A percentile compares a stretch with the other conserved stretches of the same genome.
phyloP scores from a whole-genome alignment of 2,888 invertebrate species.

The Pterostichus niger region DNA sequence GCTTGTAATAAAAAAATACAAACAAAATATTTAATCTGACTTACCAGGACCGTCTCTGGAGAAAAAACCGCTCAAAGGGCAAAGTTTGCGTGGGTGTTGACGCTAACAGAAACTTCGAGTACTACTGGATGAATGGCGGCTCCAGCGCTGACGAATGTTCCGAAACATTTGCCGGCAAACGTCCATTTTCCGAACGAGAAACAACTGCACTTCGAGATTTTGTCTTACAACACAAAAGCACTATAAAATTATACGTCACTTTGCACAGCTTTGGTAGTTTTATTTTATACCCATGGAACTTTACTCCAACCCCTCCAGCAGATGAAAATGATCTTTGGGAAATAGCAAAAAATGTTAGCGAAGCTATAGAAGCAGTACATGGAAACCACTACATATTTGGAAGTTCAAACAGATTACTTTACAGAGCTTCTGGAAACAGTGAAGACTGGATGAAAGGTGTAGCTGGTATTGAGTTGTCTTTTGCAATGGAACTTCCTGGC shows the following conservation, averaged over 20 bases:
- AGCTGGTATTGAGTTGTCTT: constrained; percentile 80
- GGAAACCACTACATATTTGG: constrained; percentile 78
- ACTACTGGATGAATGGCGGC: constrained; percentile 82
- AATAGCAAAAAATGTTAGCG: constrained; percentile 73
- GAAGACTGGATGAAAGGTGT: constrained; percentile 83
- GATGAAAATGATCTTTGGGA: constrained; percentile 78
- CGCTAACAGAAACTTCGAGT: constrained; percentile 87
- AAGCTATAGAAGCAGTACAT: constrained; percentile 38
- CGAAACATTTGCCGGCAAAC: constrained; percentile 77
- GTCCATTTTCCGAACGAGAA: constrained; percentile 79
- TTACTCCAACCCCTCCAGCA: constrained; percentile 77
- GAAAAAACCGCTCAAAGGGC: constrained; percentile 82
- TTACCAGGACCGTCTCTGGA: constrained; percentile 81
- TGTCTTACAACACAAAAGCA: constrained; percentile 77
- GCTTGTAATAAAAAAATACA: too few relatives aligned
- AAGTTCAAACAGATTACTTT: constrained; percentile 9
- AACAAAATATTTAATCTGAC: neutral
- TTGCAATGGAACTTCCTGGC: constrained; percentile 84
- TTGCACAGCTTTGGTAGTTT: constrained; percentile 88
- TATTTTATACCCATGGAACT: constrained; percentile 86
- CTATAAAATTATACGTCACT: constrained; percentile 83
- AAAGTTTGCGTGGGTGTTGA: constrained; percentile 84
- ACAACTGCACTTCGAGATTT: constrained; percentile 80
- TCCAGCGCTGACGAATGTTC: constrained; percentile 75
- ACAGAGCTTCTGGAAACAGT: constrained; percentile 79